phyloP scores from a whole-genome alignment of 1,140 invertebrate species.

The Chrysomallon squamiferum region DNA sequence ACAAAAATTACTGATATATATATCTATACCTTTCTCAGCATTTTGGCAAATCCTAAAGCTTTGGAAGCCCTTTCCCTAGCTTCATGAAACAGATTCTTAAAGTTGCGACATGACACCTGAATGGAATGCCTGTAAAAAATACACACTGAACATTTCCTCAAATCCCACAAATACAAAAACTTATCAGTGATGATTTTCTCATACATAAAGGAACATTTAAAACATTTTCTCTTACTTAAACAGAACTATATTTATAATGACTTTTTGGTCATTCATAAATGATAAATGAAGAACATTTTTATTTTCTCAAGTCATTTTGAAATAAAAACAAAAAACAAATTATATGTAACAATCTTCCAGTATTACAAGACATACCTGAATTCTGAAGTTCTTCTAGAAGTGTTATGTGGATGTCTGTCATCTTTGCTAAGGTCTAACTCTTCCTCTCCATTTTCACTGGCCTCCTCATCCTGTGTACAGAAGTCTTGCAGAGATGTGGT shows the following conservation, averaged over 20 bases:
- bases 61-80: conserved; percentile 81
- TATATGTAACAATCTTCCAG: too few relatives aligned
- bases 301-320: too few relatives aligned
- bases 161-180: too few relatives aligned
- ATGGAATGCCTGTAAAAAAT: conserved; percentile 67
- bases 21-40: conserved; percentile 69
- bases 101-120: conserved; percentile 76
- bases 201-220: too few relatives aligned
- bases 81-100: conserved; percentile 79
- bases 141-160: too few relatives aligned
- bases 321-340: too few relatives aligned
- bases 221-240: too few relatives aligned
- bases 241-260: too few relatives aligned
- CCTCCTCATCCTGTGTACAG: conserved; percentile 33
- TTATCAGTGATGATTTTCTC: too few relatives aligned
- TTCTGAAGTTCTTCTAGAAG: conserved; percentile 16
- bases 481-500: conserved; percentile 55
- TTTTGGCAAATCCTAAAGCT: conserved; percentile 79
- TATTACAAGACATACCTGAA: conserved; percentile 11
- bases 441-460: conserved; percentile 11
- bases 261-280: too few relatives aligned
- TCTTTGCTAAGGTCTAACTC: conserved; percentile 6
- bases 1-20: too few relatives aligned
- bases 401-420: conserved; percentile 5
- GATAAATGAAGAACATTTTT: too few relatives aligned